Evolutionary conservation across 1,140 invertebrate genomes (phyloP), one percentile per base, ranked within the genome.

Genomic region (Zaprionus tsacasi): DNA sequence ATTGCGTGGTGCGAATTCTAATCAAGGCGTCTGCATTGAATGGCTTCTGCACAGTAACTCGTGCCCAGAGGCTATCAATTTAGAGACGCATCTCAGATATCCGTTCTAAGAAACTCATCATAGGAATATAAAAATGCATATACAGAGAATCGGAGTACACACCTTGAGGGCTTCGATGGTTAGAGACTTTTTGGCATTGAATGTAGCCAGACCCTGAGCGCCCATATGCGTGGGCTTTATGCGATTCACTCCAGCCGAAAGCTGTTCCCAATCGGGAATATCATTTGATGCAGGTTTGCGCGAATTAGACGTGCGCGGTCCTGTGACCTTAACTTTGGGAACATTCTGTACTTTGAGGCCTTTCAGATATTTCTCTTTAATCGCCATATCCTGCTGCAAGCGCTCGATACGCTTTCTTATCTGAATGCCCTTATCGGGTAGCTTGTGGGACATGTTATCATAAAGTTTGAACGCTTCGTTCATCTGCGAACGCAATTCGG

Each of bases 101-200:
- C 83, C 83, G 81, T 88, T 88, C 83, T 81, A 68, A 12, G 12
- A 17, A 71, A 54, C 45, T 88, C 83, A 88, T 88, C 83, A 88
- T 69, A 40, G 12, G 21, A 13, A 11, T 36, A 5, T 2, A 11
- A 1, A 10, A 36, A 8, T 30, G 1, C 4, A 43, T 10, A 52
- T 6, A 3, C 2, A 68, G 3, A 12, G 10, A 21, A 3, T 11
- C 8, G 43, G 1, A n/a, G 21, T 25, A 68, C 64, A 3, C n/a
- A 92, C 91, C 85, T 92, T 92, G 0, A 92, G 60, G 3, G 91
- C 79, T 30, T 92, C 91, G 21, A 92, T 40, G 1, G 91, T 92
- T 2, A 92, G 54, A 1, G 85, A 80, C 38, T 85, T 92, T 52
- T 92, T 86, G 12, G 74, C 80, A 40, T 91, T 92, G 45, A 92